These are phyloP conservation scores for Rhabdophis nuchalis DNA, from an alignment of 2,797 vertebrate species.

Conservation along the genomic window DNA sequence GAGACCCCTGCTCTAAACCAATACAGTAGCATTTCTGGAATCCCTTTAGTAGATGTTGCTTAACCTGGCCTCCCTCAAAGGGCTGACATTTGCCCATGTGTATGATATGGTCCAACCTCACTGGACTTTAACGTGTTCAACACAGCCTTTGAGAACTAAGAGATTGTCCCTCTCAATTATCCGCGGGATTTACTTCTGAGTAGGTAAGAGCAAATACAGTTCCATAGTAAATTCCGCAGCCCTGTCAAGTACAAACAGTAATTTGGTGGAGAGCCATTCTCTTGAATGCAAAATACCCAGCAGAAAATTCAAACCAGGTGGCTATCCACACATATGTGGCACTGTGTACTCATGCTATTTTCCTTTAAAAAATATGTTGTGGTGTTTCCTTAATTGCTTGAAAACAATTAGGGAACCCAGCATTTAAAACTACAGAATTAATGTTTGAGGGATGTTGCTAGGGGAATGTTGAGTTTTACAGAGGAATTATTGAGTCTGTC, in stretches of 20 bases:
- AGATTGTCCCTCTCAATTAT: neutral
- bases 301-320: neutral
- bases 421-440: neutral
- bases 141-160: neutral
- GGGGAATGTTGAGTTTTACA: neutral
- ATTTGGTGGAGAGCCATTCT: neutral
- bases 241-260: neutral
- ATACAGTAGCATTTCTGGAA: neutral
- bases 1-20: neutral
- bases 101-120: neutral
- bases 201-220: neutral
- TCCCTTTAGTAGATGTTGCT: neutral
- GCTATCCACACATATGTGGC: neutral
- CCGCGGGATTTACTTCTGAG: neutral
- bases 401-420: neutral
- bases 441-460: neutral
- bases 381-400: neutral
- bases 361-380: neutral
- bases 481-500: no score
- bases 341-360: neutral
- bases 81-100: neutral
- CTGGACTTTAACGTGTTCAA: neutral
- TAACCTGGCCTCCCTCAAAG: neutral
- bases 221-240: neutral
- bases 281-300: neutral